phyloP scores from a whole-genome alignment of 2,113 vertebrate genomes.

The Hydrochoerus hydrochaeris region DNA sequence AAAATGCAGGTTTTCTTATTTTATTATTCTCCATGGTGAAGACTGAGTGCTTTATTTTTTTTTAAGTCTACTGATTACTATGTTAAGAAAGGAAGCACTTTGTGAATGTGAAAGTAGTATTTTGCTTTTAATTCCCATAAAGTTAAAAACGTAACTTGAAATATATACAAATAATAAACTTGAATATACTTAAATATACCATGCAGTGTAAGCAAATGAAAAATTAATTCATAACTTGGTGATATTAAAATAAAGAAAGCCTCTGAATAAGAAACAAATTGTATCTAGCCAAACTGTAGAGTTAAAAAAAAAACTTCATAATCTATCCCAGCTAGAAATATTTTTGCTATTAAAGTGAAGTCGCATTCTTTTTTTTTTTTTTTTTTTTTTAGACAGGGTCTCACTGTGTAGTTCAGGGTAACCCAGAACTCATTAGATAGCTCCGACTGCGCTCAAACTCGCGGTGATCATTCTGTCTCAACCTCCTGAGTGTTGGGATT shows the following conservation, averaged over 20 bases:
- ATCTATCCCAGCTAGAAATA: background rate
- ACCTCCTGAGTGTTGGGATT: background rate
- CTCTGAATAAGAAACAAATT: background rate
- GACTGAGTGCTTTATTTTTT: slow-evolving; percentile 10
- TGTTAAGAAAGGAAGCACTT: slow-evolving; percentile 40
- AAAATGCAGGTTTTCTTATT: slow-evolving; percentile 21
- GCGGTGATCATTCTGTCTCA: background rate
- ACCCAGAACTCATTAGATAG: background rate
- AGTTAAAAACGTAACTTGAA: background rate
- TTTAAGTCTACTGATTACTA: slow-evolving; percentile 33
- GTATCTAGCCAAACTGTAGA: background rate
- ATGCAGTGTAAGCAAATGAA: slow-evolving; percentile 5
- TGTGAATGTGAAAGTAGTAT: slow-evolving; percentile 12
- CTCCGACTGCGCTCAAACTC: background rate
- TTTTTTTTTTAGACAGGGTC: background rate
- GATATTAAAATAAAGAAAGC: slow-evolving; percentile 38
- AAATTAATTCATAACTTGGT: slow-evolving; percentile 1
- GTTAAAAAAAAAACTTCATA: background rate
- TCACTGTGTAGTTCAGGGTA: background rate
- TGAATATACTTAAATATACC: slow-evolving; percentile 15
- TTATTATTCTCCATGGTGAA: slow-evolving; percentile 11
- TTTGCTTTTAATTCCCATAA: slow-evolving; percentile 24
- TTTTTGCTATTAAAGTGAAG: background rate
- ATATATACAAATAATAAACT: slow-evolving; percentile 47
- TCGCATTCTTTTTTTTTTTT: background rate